Base-by-base conservation (phyloP, 2,113 vertebrate genomes). In the Chauna torquata region DNA sequence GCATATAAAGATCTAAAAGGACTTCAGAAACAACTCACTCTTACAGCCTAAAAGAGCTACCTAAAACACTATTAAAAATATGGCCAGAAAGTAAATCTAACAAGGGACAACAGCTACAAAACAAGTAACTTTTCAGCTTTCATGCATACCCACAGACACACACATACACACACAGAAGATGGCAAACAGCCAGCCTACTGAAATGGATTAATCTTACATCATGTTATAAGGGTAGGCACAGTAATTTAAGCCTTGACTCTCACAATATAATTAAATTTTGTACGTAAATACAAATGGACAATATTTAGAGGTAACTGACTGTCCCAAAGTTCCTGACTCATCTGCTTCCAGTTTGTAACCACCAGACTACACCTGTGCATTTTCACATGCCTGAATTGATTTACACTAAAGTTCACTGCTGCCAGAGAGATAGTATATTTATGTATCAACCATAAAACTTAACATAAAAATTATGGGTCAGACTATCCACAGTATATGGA, bases 151-250 rank as follows among this genome's bases (percentile, higher is more conserved):
- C n/a, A n/a, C n/a, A n/a, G n/a, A 34, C 6, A 42, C 3, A 38
- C 0, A 1, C 8, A 32, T 7, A 49, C 2, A 34, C 16, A 50
- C 11, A 47, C 4, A 36, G 2, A 86, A 3, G 10, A 24, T 11
- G 7, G 57, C 66, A 38, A 82, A 74, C 0, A 0, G 11, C 15
- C 17, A 89, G 16, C 6, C 10, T 55, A 2, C 2, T 81, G 15
- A 86, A 70, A 75, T 59, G 2, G 44, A 50, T 4, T 32, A 52
- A 44, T 68, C 3, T 72, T 58, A 38, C 2, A 4, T 36, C 20
- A 58, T 58, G 12, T 28, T 65, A 10, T 27, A 82, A 76, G 7
- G 34, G 16, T 40, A 88, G 42, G 2, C 57, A 61, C 36, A 76
- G 22, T 32, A 79, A 45, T 54, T 57, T 69, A 70, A 66, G 22